Percentiles rank a stretch among this genome's conserved stretches.
These are phyloP conservation scores for Eleutherodactylus coqui DNA, from an alignment of 2,797 vertebrate genomes.

Conservation along the genomic window DNA sequence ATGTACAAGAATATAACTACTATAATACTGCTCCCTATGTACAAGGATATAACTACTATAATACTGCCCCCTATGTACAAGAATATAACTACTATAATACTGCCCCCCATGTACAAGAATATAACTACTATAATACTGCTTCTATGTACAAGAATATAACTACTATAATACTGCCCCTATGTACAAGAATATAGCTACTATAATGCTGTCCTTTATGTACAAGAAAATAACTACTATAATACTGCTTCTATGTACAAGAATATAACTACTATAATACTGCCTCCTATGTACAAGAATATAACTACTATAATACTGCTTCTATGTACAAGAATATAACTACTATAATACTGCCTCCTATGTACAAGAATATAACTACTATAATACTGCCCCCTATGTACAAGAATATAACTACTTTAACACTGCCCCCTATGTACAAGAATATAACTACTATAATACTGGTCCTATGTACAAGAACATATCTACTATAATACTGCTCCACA, in stretches of 20 bases:
- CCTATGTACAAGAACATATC: constrained; percentile 7
- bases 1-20: no score
- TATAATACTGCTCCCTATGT: no score
- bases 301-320: constrained; percentile 5
- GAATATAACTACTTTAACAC: constrained; percentile 15
- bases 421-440: background rate
- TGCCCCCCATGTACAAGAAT: background rate
- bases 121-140: background rate
- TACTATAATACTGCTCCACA: background rate
- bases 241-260: constrained; percentile 21
- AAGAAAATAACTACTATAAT: constrained; percentile 18
- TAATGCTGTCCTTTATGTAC: background rate
- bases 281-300: constrained; percentile 10
- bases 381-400: constrained; percentile 9
- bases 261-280: constrained; percentile 19
- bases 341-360: background rate
- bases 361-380: constrained; percentile 1
- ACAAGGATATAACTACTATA: no score
- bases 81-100: constrained; percentile 12
- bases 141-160: constrained; percentile 7
- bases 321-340: constrained; percentile 10
- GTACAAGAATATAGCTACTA: constrained; percentile 10
- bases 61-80: no score
- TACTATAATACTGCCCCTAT: constrained; percentile 10
- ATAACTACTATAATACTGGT: background rate